A percentile compares a stretch with the other conserved stretches of the same genome.
These are phyloP conservation scores for Odontophorus gujanensis DNA, from an alignment of 2,113 vertebrate species.

Conservation along the genomic window DNA sequence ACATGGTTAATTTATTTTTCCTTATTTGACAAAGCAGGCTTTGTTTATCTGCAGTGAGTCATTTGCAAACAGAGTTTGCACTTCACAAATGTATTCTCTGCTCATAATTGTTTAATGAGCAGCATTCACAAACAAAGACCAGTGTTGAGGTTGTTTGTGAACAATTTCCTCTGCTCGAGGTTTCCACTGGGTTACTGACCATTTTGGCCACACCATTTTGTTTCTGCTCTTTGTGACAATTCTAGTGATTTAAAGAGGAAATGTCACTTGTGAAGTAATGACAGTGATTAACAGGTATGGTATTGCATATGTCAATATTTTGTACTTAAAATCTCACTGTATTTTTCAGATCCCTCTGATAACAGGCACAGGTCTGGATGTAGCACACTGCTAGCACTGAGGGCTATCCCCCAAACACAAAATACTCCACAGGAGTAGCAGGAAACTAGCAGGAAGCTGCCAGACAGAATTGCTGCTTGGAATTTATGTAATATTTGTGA, in stretches of 20 bases:
- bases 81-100: conserved; percentile 29
- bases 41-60: conserved; percentile 18
- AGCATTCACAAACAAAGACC: conserved; percentile 14
- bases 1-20: conserved; percentile 35
- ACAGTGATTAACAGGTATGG: not conserved
- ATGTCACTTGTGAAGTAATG: not conserved
- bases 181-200: not conserved
- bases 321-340: not conserved
- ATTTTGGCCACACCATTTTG: not conserved
- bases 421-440: not conserved
- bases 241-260: not conserved
- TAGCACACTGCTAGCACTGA: not conserved
- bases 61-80: not conserved
- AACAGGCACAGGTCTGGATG: not conserved
- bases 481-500: not conserved
- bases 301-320: not conserved
- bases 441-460: not conserved
- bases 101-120: conserved; percentile 39
- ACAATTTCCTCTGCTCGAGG: not conserved
- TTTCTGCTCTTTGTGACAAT: not conserved
- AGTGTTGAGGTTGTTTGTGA: not conserved
- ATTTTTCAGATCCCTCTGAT: not conserved
- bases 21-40: not conserved
- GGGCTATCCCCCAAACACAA: not conserved
- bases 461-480: not conserved